Evolutionary conservation across 2,888 invertebrate species (phyloP).

Genomic region (Vanessa cardui): DNA sequence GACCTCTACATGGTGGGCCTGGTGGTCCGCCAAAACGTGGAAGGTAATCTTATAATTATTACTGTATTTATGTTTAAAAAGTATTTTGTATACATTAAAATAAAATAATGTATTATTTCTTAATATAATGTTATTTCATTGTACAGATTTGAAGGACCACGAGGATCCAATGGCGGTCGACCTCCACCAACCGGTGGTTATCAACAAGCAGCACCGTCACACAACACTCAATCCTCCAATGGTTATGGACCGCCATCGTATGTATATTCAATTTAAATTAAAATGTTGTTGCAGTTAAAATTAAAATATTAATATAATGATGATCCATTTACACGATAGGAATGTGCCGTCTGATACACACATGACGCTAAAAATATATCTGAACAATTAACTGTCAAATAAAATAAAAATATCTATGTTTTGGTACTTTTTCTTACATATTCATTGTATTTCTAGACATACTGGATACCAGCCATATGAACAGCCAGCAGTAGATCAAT

Average conservation of each 20-base stretch:
- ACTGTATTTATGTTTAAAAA: not conserved
- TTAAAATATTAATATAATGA: slow-evolving; percentile 50
- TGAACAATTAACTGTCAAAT: slow-evolving; percentile 48
- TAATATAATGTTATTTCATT: not conserved
- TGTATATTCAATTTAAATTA: slow-evolving; percentile 40
- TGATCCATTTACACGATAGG: slow-evolving; percentile 78
- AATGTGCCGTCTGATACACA: slow-evolving; percentile 82
- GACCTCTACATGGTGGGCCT: slow-evolving; percentile 64
- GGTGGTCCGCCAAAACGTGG: slow-evolving; percentile 72
- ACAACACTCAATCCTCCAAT: slow-evolving; percentile 60
- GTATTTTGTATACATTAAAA: not conserved
- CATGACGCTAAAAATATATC: slow-evolving; percentile 66
- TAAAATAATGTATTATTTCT: not conserved
- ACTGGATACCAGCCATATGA: slow-evolving; percentile 76
- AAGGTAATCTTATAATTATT: slow-evolving; percentile 50
- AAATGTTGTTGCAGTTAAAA: not conserved
- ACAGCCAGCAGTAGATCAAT: slow-evolving; percentile 65
- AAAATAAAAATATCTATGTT: not conserved
- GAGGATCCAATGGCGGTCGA: slow-evolving; percentile 53
- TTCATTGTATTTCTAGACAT: slow-evolving; percentile 54
- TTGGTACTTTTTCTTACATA: not conserved
- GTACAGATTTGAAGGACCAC: slow-evolving; percentile 67
- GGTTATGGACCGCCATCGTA: slow-evolving; percentile 71
- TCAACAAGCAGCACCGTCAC: slow-evolving; percentile 57
- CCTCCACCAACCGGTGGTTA: slow-evolving; percentile 59